phyloP scores from a whole-genome alignment of 1,140 invertebrate genomes.

The Drosophila ambigua region DNA sequence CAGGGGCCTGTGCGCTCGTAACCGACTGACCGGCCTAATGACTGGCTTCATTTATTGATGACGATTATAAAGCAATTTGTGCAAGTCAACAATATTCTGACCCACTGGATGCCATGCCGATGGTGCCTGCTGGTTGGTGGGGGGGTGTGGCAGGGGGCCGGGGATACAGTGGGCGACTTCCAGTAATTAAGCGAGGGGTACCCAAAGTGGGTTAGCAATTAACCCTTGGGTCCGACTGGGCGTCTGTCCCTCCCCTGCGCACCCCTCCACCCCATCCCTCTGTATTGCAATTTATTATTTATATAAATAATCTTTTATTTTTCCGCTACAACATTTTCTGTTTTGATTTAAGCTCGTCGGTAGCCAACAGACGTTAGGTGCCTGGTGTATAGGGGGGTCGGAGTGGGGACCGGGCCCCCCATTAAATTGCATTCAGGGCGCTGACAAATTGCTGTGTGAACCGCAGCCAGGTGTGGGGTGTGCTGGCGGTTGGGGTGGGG shows the following conservation, averaged over 20 bases:
- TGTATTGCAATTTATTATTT: constrained; percentile 37
- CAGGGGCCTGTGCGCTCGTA: neutral
- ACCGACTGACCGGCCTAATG: constrained; percentile 54
- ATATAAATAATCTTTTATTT: constrained; percentile 37
- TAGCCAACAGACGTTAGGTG: too few relatives aligned
- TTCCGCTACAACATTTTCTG: constrained; percentile 29
- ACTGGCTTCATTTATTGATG: constrained; percentile 79
- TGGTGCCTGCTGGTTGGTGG: neutral
- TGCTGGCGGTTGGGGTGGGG: constrained; percentile 1
- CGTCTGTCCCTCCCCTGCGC: neutral
- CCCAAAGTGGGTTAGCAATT: constrained; percentile 71
- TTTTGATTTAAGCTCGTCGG: constrained; percentile 12
- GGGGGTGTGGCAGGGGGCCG: neutral
- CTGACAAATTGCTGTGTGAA: constrained; percentile 53
- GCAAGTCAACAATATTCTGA: constrained; percentile 58
- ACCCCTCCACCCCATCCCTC: too few relatives aligned
- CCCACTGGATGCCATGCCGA: constrained; percentile 35
- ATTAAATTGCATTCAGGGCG: constrained; percentile 77
- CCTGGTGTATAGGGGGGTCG: too few relatives aligned
- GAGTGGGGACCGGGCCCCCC: too few relatives aligned
- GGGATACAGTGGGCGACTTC: constrained; percentile 13
- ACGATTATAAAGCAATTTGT: constrained; percentile 82
- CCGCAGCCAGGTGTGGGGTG: constrained; percentile 12
- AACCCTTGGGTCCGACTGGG: constrained; percentile 49
- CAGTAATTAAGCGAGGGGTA: constrained; percentile 63